phyloP scores from a whole-genome alignment of 2,888 invertebrate species.

The Macrosoma leucophasiata region DNA sequence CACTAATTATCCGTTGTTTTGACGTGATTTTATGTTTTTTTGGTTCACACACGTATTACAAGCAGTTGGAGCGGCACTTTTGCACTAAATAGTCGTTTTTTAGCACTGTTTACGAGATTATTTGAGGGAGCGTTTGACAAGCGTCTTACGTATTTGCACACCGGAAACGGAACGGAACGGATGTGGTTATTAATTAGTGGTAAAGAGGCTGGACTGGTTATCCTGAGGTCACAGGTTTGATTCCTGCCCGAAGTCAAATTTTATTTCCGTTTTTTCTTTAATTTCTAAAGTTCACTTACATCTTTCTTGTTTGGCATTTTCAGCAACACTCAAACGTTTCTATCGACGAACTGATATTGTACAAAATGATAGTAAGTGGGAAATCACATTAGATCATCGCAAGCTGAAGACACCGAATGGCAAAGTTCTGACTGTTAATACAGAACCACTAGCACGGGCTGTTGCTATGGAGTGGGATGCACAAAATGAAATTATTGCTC shows the following conservation, averaged over 20 bases:
- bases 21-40: too few species aligned
- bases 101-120: too few species aligned
- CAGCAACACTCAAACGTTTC: conserved; percentile 80
- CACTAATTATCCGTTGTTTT: too few species aligned
- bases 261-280: too few species aligned
- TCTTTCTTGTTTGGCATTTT: conserved; percentile 30
- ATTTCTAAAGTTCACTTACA: too few species aligned
- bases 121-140: too few species aligned
- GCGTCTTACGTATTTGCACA: too few species aligned
- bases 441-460: conserved; percentile 92
- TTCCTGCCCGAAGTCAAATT: neutral
- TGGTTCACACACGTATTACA: too few species aligned
- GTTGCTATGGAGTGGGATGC: conserved; percentile 96
- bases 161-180: too few species aligned
- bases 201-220: neutral
- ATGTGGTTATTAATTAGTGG: too few species aligned
- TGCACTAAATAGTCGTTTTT: too few species aligned
- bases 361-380: conserved; percentile 82
- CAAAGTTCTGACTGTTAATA: conserved; percentile 82
- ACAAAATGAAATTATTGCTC: conserved; percentile 85
- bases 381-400: conserved; percentile 90
- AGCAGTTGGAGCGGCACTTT: too few species aligned
- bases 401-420: conserved; percentile 95
- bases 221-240: neutral
- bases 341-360: conserved; percentile 84